Conservation (phyloP, 1,140 invertebrate species). For the Cydia splendana region DNA sequence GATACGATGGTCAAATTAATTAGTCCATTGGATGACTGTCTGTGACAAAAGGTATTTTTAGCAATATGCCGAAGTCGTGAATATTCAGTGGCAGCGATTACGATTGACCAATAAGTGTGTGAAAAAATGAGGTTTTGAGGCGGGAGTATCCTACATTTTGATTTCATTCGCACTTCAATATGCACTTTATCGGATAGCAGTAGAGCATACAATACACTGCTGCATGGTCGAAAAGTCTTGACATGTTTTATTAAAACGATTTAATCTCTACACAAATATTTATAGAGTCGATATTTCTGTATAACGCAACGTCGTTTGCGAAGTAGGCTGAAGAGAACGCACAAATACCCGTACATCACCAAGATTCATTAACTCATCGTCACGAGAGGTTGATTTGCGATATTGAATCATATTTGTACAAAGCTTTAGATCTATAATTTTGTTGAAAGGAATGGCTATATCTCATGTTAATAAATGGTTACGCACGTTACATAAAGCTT, state of each 20-base stretch:
- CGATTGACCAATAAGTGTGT: constrained; percentile 78
- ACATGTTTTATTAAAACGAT: constrained; percentile 53
- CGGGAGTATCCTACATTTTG: constrained; percentile 69
- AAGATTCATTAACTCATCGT: constrained; percentile 70
- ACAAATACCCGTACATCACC: constrained; percentile 73
- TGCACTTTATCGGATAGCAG: constrained; percentile 46
- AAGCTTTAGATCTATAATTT: neutral
- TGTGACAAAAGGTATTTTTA: constrained; percentile 3
- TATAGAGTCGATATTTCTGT: constrained; percentile 63
- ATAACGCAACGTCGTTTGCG: constrained; percentile 60
- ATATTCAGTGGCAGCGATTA: constrained; percentile 67
- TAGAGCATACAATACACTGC: constrained; percentile 58
- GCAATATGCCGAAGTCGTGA: constrained; percentile 10
- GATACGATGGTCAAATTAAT: neutral
- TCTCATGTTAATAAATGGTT: constrained; percentile 33
- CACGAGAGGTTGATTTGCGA: constrained; percentile 50
- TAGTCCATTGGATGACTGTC: neutral
- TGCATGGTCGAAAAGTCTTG: constrained; percentile 54
- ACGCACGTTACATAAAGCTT: constrained; percentile 34
- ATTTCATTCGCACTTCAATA: constrained; percentile 41
- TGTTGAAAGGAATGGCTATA: neutral
- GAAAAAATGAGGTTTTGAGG: constrained; percentile 78
- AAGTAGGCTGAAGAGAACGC: constrained; percentile 76
- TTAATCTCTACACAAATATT: constrained; percentile 58
- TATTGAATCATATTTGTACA: constrained; percentile 44